Evolutionary conservation across 2,797 vertebrate species (phyloP).

Genomic region (Cephalopachus bancanus): DNA sequence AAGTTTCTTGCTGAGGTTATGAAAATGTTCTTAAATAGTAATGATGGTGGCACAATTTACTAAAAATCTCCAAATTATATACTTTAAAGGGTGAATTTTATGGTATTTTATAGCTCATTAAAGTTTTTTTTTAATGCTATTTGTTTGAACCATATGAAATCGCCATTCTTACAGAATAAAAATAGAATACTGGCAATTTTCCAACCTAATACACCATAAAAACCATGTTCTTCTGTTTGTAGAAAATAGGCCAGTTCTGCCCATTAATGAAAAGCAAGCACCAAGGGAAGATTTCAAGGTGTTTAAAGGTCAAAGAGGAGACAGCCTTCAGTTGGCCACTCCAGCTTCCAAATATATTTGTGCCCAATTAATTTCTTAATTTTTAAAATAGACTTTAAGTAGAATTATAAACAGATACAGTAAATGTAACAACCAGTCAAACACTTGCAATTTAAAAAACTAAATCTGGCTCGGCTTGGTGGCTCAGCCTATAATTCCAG

Average conservation of each 20-base stretch:
- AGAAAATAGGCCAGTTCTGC: neutral
- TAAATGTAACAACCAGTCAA: neutral
- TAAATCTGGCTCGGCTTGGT: neutral
- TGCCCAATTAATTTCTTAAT: neutral
- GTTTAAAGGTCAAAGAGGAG: neutral
- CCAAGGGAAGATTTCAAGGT: neutral
- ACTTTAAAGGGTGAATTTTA: conserved; percentile 33
- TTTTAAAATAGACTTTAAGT: conserved; percentile 42
- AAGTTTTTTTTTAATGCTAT: conserved; percentile 40
- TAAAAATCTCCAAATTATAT: neutral
- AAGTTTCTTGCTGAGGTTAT: neutral
- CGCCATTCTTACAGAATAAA: conserved; percentile 27
- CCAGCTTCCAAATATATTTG: neutral
- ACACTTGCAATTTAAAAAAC: neutral
- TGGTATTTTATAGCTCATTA: neutral
- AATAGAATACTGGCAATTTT: conserved; percentile 16
- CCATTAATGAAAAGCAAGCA: conserved; percentile 8
- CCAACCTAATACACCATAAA: neutral
- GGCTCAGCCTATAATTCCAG: no score
- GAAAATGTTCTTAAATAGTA: neutral
- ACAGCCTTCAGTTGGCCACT: neutral
- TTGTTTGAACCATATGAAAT: conserved; percentile 46
- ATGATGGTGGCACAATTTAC: neutral
- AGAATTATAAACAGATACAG: conserved; percentile 20
- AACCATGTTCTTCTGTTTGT: neutral